Evolutionary conservation across 1,140 invertebrate genomes (phyloP).

Genomic region (Psilanteris sp.): DNA sequence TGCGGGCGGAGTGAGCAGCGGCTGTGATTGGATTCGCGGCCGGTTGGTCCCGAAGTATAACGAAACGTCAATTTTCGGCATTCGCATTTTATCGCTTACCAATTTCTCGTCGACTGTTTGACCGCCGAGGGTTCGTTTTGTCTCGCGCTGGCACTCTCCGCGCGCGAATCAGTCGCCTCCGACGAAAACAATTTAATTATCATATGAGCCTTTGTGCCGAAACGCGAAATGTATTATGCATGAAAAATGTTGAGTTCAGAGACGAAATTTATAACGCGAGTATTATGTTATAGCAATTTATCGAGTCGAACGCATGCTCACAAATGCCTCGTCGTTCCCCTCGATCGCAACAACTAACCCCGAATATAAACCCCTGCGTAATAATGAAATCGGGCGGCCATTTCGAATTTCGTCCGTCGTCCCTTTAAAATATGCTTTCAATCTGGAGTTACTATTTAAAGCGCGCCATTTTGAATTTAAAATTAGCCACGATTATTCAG

Average conservation of each 20-base stretch:
- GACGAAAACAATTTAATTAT: conserved; percentile 17
- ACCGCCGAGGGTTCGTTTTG: no score
- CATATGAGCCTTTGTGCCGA: conserved; percentile 11
- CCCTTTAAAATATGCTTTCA: conserved; percentile 55
- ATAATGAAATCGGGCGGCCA: conserved; percentile 63
- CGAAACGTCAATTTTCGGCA: conserved; percentile 28
- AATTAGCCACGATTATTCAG: conserved; percentile 5
- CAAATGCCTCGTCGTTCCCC: conserved; percentile 43
- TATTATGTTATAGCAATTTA: conserved; percentile 58
- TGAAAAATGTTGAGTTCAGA: conserved; percentile 13
- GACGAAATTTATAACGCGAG: conserved; percentile 43
- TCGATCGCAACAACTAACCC: conserved; percentile 47
- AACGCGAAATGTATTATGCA: conserved; percentile 20
- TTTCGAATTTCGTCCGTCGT: conserved; percentile 57
- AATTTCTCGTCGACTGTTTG: no score
- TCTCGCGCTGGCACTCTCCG: no score
- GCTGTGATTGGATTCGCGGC: conserved; percentile 73
- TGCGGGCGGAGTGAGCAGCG: conserved; percentile 74
- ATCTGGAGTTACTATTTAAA: conserved; percentile 50
- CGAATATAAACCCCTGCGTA: conserved; percentile 61
- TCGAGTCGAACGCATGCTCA: conserved; percentile 60
- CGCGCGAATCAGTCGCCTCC: no score
- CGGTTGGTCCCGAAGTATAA: conserved; percentile 55
- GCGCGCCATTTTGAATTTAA: conserved; percentile 36
- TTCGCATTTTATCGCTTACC: conserved; percentile 28